Base-by-base conservation (phyloP, 2,797 vertebrate species). In the Meda fulgida region DNA sequence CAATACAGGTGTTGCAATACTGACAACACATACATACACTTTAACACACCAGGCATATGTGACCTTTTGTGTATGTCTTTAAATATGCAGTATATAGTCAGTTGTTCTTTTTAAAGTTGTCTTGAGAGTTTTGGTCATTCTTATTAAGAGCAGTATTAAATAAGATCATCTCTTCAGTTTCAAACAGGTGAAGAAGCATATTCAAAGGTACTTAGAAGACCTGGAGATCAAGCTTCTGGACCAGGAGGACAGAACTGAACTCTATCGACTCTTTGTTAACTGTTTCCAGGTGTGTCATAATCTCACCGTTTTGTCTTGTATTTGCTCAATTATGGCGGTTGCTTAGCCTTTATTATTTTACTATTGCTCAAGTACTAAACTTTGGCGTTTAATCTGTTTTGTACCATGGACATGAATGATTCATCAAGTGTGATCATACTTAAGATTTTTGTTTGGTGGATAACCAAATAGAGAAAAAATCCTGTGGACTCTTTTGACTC, bases 191-290 rank as follows among this genome's bases (percentile, higher is more conserved):
- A 95, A 94, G 87, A 81, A 26, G 73, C 93, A 95, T 83, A 93
- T 96, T 76, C 92, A 94, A 87, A 79, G 2, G 21, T 94, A 95
- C 88, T 87, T 96, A 38, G 87, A 78, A 85, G 91, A 93, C 2
- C 89, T 96, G 87, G 85, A 94, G 87, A 88, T 93, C 83, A 92
- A 94, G 0, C 71, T 95, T 46, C 88, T 95, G 0, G 81, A 40
- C 21, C 26, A 1, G 36, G 91, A 92, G 2, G 94, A 95, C 86
- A 89, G 46, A 7, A 93, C 92, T 14, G 92, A 95, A 58, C 94
- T 96, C 76, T 94, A 95, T 89, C 88, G 92, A 80, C 92, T 96
- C 72, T 95, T 96, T 76, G 92, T 94, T 86, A 95, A 93, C 91
- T 95, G 95, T 88, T 95, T 95, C 89, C 94, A 96, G 92, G 95